Base-by-base conservation (phyloP, 2,888 invertebrate species). In the Andrena bicolor region DNA sequence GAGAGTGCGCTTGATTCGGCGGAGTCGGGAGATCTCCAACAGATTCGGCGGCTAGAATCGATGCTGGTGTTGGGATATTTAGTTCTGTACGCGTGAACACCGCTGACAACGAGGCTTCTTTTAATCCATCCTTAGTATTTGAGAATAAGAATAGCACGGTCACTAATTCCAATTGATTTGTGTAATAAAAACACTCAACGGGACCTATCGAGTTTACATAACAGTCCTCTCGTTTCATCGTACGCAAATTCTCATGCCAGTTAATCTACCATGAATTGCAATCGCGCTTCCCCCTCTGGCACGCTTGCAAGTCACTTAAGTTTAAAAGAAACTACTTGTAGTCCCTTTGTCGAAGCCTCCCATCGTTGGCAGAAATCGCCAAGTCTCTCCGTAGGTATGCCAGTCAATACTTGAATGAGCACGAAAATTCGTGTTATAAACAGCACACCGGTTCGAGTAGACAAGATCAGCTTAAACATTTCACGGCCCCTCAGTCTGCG, bases 141-240 rank as follows among this genome's bases (percentile, higher is more conserved):
- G 41, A 4, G 16, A 41, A 41, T 16, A 41, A 41, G 41, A 56
- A 23, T 2, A n/a, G 49, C 30, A 2, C 10, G 10, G 1, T 26
- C 10, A 53, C n/a, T 32, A 32, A 26, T 20, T 2, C n/a, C 8
- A 32, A 7, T 2, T 2, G 20, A 16, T 10, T 7, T 41, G 41
- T 1, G 16, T 41, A 65, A 69, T 13, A n/a, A 20, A 35, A 20
- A 30, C 2, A 7, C 4, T 16, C 2, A 48, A 8, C 3, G 7
- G 2, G 4, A 48, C 0, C 48, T 53, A 49, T 10, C 48, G 23
- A 65, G 30, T 76, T 76, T 79, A 76, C 28, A 70, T 16, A 3
- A n/a, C 13, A 20, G 32, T 5, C 28, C 30, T n/a, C 26, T 58
- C 32, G 48, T 76, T 49, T 1, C 8, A 16, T 6, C 16, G 41